Base-by-base conservation (phyloP, 2,888 invertebrate species). In the Agonopterix heracliana region DNA sequence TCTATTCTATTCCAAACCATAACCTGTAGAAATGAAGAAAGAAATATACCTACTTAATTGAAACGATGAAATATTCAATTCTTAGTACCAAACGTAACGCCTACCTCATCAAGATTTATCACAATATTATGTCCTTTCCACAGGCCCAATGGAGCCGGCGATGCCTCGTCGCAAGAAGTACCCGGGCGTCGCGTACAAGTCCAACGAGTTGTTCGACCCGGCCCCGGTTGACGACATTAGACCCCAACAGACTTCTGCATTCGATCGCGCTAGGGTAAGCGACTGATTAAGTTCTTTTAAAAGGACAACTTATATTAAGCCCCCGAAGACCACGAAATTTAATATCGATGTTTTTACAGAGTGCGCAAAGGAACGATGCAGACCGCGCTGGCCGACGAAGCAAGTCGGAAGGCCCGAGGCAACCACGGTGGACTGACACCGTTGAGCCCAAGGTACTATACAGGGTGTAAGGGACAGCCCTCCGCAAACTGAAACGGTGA, bases 111-210 rank as follows among this genome's bases (percentile, higher is more conserved):
- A 17, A 17, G 17, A 17, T 17, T 17, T 17, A 17, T 17, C 1
- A 17, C 17, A 17, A 17, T 17, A 14, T 14, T 35, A 3, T 36
- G n/a, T 38, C 38, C 38, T 38, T n/a, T 5, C 38, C 7, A 38
- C 75, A 86, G 88, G 87, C 9, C 80, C 84, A 51, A 91, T 94
- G 89, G 96, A 96, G 84, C 95, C 95, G 63, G 94, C 95, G 56
- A 91, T 96, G 88, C 95, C 95, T 59, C 91, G 96, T 61, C 92
- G 95, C 78, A 96, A 95, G 91, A 96, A 96, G 90, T 95, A 95
- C 79, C 96, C 96, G 45, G 95, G 95, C 65, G 91, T 95, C 73
- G 95, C 96, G 67, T 95, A 96, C 90, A 93, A 93, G 83, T 93
- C 94, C 72, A 95, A 95, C 89, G 95, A 95, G 80, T 91, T 95